Evolutionary conservation across 2,888 invertebrate genomes (phyloP).

Genomic region (Metacarcinus magister): DNA sequence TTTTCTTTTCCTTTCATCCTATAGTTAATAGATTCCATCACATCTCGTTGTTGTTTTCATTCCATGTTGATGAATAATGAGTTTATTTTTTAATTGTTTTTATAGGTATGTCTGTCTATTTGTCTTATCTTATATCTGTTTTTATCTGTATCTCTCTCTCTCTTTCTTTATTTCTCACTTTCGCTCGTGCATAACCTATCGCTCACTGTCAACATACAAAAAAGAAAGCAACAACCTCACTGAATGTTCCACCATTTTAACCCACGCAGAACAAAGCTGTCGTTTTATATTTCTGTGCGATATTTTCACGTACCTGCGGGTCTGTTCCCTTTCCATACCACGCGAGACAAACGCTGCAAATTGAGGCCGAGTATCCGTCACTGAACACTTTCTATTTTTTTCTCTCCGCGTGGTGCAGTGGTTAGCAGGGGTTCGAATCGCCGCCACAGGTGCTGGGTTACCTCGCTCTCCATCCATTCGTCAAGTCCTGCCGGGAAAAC

Average conservation of each 20-base stretch:
- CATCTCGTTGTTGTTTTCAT: too few species aligned
- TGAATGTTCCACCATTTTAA: not conserved
- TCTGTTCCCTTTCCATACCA: not conserved
- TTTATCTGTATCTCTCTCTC: not conserved
- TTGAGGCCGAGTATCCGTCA: not conserved
- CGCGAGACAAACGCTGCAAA: constrained; percentile 2
- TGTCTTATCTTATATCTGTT: not conserved
- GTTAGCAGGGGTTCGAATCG: not conserved
- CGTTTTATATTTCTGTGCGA: not conserved
- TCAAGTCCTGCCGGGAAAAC: too few species aligned
- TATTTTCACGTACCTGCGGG: not conserved
- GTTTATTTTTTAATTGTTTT: too few species aligned
- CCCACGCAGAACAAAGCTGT: not conserved
- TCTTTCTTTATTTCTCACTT: not conserved
- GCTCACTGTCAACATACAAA: not conserved
- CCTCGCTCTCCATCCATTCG: not conserved
- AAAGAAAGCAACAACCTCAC: not conserved
- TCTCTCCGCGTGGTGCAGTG: not conserved
- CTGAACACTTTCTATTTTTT: constrained; percentile 14
- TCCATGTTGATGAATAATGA: too few species aligned
- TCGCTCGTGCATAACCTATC: not conserved
- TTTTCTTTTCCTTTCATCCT: too few species aligned
- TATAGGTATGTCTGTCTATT: too few species aligned
- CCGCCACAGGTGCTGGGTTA: not conserved
- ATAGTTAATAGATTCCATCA: too few species aligned